Evolutionary conservation across 1,140 invertebrate species (phyloP), one percentile per base, ranked within the genome.

Genomic region (Drosophila kepulauana): DNA sequence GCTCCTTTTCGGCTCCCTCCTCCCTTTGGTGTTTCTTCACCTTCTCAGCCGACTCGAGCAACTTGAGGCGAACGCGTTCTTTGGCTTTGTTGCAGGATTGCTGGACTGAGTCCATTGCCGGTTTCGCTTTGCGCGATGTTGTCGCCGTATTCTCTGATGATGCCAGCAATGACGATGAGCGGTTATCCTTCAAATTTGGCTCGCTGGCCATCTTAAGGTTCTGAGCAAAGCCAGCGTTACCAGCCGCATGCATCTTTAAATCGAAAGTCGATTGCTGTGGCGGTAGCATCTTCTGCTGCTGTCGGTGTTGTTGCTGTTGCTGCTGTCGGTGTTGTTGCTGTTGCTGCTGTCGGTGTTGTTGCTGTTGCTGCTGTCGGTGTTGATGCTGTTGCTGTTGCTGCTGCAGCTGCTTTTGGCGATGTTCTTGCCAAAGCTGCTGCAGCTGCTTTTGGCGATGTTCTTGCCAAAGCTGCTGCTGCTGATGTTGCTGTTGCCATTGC

Each of bases 41-140:
- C 97, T 90, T 97, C 97, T 92, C 97, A 95, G 79, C 94, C 93
- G 75, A 95, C 92, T 98, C 97, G 64, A 98, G 93, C 62, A 96
- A 95, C 91, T 97, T 95, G 94, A 98, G 97, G 92, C 97, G 95
- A 93, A 98, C 97, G 92, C 99, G 98, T 93, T 99, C 98, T 93
- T 98, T 97, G 7, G 98, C 98, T 94, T 98, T 96, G 91, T 98
- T 98, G 91, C 97, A 97, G 92, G 99, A 99, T 76, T 96, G 96
- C 93, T 95, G 95, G 87, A 95, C 95, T 91, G 94, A 95, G 73
- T 95, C 95, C 94, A 95, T 97, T 92, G 93, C 95, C 74, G 92
- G 95, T 93, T 94, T 95, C 92, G 94, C 93, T 92, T 95, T 95
- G 66, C 73, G 95, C 33, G 78, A 85, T 43, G 93, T 94, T 91